Base-by-base conservation (phyloP, 2,888 invertebrate species). In the Amphipyra berbera region DNA sequence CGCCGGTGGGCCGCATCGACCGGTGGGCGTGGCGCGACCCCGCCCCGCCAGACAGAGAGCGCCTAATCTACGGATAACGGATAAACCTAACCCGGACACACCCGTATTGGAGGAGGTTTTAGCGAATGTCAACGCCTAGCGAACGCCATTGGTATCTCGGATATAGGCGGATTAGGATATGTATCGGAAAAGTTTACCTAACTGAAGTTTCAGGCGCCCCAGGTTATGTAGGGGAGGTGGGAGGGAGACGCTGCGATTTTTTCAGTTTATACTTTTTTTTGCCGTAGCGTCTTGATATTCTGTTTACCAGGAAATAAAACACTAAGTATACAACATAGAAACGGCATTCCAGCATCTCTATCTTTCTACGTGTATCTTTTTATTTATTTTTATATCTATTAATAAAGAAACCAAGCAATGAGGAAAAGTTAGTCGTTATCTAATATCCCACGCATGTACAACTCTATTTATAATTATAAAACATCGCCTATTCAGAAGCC, bases 61-160 rank as follows among this genome's bases (percentile, higher is more conserved):
- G 87, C 82, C 92, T 95, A 94, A 95, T 95, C 95, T 92, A 79
- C 88, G 93, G 92, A 93, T 95, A 94, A 92, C 90, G 94, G 94
- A 94, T 94, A 90, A 93, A 88, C 89, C 88, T 93, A 90, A 92
- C 83, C 87, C 90, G 79, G 80, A 78, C 84, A 87, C 87, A 85
- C 88, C 88, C 86, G 90, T 77, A 90, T 92, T 90, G 93, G 93
- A 90, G 91, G 92, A 90, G 89, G 92, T 84, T 88, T 87, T 88
- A 84, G 85, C 85, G 83, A 90, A 88, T 85, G 93, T 91, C 83
- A 79, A 88, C 90, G 92, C 91, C 91, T 90, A 88, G 90, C 84
- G 82, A 79, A 85, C 83, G 89, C 93, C 75, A 94, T 95, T 95
- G 94, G 94, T 86, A 89, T 90, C 86, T 86, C 71, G 89, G 90